Percentiles rank a stretch among this genome's conserved stretches.
phyloP scores from a whole-genome alignment of 2,113 vertebrate species.

The Kryptolebias marmoratus region DNA sequence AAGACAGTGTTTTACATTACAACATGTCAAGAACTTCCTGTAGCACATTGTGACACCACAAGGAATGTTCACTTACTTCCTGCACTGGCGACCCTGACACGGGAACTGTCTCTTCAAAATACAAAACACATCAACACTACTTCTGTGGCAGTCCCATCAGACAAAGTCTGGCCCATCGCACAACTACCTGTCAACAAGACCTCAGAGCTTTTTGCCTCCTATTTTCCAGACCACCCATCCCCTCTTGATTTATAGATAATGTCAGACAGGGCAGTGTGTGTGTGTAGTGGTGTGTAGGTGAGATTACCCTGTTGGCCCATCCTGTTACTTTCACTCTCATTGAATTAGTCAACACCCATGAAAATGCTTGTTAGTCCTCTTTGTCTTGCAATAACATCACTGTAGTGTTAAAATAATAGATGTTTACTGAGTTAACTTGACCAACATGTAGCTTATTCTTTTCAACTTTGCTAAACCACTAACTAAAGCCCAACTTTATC shows the following conservation, averaged over 20 bases:
- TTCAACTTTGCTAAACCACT: neutral
- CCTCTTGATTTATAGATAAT: conserved; percentile 45
- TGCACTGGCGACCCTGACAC: conserved; percentile 9
- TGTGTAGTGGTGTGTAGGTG: neutral
- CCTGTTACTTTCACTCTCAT: conserved; percentile 28
- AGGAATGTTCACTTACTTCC: conserved; percentile 39
- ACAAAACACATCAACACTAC: conserved; percentile 57
- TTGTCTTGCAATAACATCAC: neutral
- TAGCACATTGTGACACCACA: conserved; percentile 5
- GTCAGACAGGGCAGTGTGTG: conserved; percentile 17
- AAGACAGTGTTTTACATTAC: conserved; percentile 43
- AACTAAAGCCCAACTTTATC: neutral
- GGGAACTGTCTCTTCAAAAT: conserved; percentile 68
- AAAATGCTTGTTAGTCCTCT: conserved; percentile 14
- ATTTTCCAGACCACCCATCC: conserved; percentile 50
- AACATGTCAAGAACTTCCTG: conserved; percentile 58
- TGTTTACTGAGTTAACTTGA: conserved; percentile 41
- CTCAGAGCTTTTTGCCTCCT: conserved; percentile 39
- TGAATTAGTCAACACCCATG: conserved; percentile 12
- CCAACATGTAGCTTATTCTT: conserved; percentile 8
- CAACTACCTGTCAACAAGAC: conserved; percentile 69
- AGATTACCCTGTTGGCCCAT: conserved; percentile 36
- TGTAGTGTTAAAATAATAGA: conserved; percentile 11
- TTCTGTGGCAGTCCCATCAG: conserved; percentile 44
- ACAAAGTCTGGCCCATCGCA: conserved; percentile 39